Base-by-base conservation (phyloP, 2,113 vertebrate genomes). In the Peromyscus californicus region DNA sequence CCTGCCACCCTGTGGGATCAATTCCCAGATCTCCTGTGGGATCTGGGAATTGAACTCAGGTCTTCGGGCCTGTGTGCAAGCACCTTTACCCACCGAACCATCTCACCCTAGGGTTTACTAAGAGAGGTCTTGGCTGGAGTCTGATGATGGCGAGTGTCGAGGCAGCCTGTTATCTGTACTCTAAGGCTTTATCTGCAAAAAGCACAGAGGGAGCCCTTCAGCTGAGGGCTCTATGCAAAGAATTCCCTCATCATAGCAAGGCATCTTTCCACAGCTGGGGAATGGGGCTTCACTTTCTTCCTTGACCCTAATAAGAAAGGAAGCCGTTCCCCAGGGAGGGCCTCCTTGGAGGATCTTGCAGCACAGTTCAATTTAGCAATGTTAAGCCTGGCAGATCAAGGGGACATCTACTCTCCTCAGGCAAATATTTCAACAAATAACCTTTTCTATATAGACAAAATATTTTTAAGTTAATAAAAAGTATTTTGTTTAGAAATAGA, bases 111-210 rank as follows among this genome's bases (percentile, higher is more conserved):
- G 39, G 39, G 26, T 17, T 48, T 67, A 48, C 42, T 57, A 9
- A 80, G 31, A 22, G 78, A 80, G 48, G n/a, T 19, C 31, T 80
- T 36, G 21, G 48, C 48, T 21, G 7, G 48, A 33, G 48, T 54
- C 78, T 80, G 31, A 79, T 19, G 51, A 22, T 16, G 31, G 4
- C 16, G 78, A 57, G 78, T 51, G 31, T 17, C 93, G 69, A 48
- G 98, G 78, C 91, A 94, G 92, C 87, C 84, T 42, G 94, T 12
- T 65, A 96, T 98, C 98, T 90, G 93, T 59, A 89, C 86, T 87
- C 98, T 5, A 92, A 95, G 91, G 97, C 97, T 98, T 98, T 42
- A 24, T 51, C 29, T 98, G 98, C 98, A 96, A 97, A 98, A 54
- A 97, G 91, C 29, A 87, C 90, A 94, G 85, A 91, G 54, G 39